Evolutionary conservation across 2,113 vertebrate species (phyloP).

Genomic region (Pluvialis apricaria): DNA sequence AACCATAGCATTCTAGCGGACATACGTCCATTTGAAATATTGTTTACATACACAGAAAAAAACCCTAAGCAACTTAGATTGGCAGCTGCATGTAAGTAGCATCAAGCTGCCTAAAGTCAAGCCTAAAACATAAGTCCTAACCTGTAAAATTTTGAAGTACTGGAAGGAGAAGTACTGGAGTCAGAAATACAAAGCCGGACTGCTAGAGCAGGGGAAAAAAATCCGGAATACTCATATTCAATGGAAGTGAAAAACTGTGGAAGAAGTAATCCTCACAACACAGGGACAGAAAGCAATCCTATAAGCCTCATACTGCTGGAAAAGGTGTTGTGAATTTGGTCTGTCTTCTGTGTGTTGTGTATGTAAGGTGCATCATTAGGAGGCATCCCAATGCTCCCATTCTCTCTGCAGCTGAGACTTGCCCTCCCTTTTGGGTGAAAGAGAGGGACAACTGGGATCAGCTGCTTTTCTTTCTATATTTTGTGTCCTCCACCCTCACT

Average conservation of each 20-base stretch:
- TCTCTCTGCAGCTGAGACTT: background rate
- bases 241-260: background rate
- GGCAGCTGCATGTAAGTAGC: background rate
- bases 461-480: background rate
- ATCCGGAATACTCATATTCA: background rate
- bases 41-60: background rate
- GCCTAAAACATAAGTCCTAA: background rate
- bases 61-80: background rate
- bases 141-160: background rate
- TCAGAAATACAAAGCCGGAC: background rate
- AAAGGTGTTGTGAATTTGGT: background rate
- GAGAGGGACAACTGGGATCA: background rate
- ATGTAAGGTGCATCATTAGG: background rate
- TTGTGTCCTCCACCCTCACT: background rate
- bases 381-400: background rate
- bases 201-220: background rate
- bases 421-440: background rate
- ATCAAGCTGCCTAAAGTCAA: background rate
- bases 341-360: background rate
- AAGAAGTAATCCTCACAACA: background rate
- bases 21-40: background rate
- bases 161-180: background rate
- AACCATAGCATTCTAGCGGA: background rate
- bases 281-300: background rate
- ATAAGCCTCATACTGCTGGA: background rate